These are phyloP conservation scores for Pseudobourletiella spinata DNA, from an alignment of 1,140 invertebrate genomes.

Conservation along the genomic window DNA sequence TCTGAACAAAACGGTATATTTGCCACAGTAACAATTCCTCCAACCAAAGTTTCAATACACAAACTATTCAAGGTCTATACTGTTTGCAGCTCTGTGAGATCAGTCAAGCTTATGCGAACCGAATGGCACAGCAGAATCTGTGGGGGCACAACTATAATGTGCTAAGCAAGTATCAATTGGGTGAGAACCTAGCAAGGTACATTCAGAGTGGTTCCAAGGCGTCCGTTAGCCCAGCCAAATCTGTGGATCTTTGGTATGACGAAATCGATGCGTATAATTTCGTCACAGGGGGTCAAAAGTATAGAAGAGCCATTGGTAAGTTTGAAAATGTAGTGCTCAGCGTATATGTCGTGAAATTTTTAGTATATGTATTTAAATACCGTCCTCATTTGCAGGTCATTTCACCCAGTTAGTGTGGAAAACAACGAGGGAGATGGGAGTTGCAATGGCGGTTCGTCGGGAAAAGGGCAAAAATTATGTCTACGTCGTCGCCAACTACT, in stretches of 20 bases:
- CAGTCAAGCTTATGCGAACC: conserved; percentile 20
- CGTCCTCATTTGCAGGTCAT: conserved; percentile 5
- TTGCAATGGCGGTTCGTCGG: conserved; percentile 5
- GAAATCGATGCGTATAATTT: conserved; percentile 28
- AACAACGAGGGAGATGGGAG: conserved; percentile 18
- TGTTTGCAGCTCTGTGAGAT: conserved; percentile 16
- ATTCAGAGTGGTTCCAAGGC: not conserved
- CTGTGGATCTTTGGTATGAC: conserved; percentile 10
- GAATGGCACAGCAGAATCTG: not conserved
- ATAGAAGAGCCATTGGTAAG: not conserved
- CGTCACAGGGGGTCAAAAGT: not conserved
- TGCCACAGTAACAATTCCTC: not conserved
- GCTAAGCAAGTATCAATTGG: not conserved
- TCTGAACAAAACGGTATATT: not conserved
- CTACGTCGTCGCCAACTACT: conserved; percentile 27
- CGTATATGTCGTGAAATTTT: not conserved
- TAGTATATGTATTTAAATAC: not conserved
- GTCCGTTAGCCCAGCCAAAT: not conserved
- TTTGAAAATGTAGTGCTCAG: not conserved
- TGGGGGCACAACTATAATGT: conserved; percentile 16
- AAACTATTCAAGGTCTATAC: not conserved
- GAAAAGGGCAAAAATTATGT: conserved; percentile 10
- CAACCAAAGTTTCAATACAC: not conserved
- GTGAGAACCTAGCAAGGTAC: conserved; percentile 20
- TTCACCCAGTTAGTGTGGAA: conserved; percentile 26